phyloP scores from a whole-genome alignment of 1,140 invertebrate genomes.

The Muscidifurax raptorellus region DNA sequence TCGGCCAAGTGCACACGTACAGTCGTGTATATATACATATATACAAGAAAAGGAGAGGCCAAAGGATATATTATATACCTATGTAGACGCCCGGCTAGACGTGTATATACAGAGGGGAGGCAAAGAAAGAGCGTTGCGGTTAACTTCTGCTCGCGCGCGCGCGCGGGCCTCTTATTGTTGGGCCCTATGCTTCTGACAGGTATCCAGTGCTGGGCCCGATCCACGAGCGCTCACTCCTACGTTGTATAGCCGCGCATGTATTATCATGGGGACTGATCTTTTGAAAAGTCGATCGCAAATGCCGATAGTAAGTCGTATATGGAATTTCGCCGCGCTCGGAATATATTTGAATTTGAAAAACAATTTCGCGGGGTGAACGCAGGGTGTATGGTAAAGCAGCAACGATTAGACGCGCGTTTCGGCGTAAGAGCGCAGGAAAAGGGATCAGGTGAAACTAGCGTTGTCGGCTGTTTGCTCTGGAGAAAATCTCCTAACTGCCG shows the following conservation, averaged over 20 bases:
- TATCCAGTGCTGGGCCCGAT: no score
- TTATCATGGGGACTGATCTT: neutral
- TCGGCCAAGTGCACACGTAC: conserved; percentile 16
- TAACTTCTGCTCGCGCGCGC: no score
- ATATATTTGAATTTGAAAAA: neutral
- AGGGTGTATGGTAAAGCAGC: no score
- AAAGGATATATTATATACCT: neutral
- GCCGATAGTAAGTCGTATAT: neutral
- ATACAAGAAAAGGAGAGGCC: neutral
- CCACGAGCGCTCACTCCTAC: neutral
- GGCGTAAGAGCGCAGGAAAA: neutral
- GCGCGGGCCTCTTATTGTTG: conserved; percentile 62
- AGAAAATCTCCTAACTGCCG: neutral
- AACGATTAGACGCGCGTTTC: neutral
- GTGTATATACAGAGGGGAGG: conserved; percentile 19
- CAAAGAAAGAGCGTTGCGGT: conserved; percentile 57
- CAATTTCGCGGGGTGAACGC: no score
- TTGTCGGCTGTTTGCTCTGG: neutral
- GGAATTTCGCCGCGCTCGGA: neutral
- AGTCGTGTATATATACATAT: no score
- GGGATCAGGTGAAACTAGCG: conserved; percentile 48
- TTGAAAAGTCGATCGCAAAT: conserved; percentile 29
- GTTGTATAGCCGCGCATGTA: neutral
- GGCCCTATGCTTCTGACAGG: conserved; percentile 65
- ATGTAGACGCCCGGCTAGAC: neutral